Evolutionary conservation across 2,113 vertebrate species (phyloP).

Genomic region (Halichoeres trimaculatus): DNA sequence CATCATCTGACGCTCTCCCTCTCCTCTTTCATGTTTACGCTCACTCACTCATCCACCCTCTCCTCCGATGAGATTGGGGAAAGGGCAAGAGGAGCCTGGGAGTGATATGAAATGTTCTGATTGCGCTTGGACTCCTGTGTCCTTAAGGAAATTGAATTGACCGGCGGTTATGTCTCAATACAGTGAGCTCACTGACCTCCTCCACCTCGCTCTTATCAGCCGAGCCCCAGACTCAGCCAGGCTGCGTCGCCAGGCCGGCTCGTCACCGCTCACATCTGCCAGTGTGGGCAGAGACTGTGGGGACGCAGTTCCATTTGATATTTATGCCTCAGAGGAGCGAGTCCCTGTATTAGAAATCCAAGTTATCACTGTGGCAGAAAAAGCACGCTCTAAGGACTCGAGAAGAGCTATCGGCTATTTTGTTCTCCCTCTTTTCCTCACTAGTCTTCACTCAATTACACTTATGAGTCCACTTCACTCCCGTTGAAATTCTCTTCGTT

Average conservation of each 20-base stretch:
- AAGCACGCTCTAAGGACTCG: constrained; percentile 14
- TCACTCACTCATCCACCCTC: constrained; percentile 8
- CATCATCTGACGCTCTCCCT: constrained; percentile 13
- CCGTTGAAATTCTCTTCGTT: constrained; percentile 36
- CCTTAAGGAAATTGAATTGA: constrained; percentile 79
- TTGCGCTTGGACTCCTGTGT: constrained; percentile 66
- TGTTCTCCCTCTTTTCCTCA: constrained; percentile 39
- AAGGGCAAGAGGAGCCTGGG: constrained; percentile 63
- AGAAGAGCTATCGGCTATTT: constrained; percentile 43
- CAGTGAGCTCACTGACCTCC: constrained; percentile 68
- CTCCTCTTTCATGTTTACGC: constrained; percentile 4
- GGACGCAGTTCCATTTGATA: constrained; percentile 52
- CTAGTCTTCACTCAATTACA: constrained; percentile 45
- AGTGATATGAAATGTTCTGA: constrained; percentile 76
- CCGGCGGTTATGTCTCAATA: constrained; percentile 64
- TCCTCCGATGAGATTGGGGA: constrained; percentile 47
- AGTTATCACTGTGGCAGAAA: constrained; percentile 42
- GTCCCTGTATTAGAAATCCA: constrained; percentile 48
- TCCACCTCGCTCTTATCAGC: constrained; percentile 73
- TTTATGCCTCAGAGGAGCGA: constrained; percentile 55
- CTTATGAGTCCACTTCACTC: constrained; percentile 30
- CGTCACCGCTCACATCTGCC: constrained; percentile 48
- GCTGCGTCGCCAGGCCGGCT: constrained; percentile 33
- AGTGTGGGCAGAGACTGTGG: constrained; percentile 27
- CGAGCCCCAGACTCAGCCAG: constrained; percentile 55